Evolutionary conservation across 1,140 invertebrate genomes (phyloP), one percentile per base, ranked within the genome.

Genomic region (Drosophila kohkoa): DNA sequence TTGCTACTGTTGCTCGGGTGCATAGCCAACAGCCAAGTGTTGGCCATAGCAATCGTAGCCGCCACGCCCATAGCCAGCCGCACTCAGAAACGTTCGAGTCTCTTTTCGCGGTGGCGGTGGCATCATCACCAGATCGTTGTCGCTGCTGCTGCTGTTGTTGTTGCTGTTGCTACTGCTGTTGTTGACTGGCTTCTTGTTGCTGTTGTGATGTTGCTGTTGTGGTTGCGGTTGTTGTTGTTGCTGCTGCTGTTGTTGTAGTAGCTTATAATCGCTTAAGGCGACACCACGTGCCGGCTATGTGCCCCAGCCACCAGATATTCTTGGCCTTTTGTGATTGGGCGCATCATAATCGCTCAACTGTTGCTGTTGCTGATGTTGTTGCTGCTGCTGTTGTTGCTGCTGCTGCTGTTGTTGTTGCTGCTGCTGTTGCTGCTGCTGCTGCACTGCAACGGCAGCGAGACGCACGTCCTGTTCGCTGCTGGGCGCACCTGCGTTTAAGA

Each of bases 261-360:
- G 67, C 46, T 79, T 80, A 64, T 63, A 88, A 81, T 68, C 81
- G 83, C 68, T 91, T 79, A 67, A 58, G 71, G 77, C 71, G 71
- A 68, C 64, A 60, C 72, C 80, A 77, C 79, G 89, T 78, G 82
- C 76, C 77, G 93, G 94, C 94, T 97, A 97, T 95, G 96, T 96
- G 90, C 96, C 95, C 97, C 97, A 98, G 75, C 95, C 95, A 89
- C 97, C 97, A 30, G 95, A 95, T 91, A 97, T 95, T 91, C 97
- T 95, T 72, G 96, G 95, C 91, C 96, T 95, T 93, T 98, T 98
- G 91, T 92, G 95, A 88, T 97, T 94, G 59, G 96, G 96, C 58
- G 96, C 96, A 91, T 97, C 97, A 91, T 97, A 97, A 86, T 98
- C 96, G 58, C 94, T 93, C 63, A 94, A 94, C 7, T 85, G 90